Base-by-base conservation (phyloP, 2,888 invertebrate genomes). In the Prosopocoilus inquinatus region DNA sequence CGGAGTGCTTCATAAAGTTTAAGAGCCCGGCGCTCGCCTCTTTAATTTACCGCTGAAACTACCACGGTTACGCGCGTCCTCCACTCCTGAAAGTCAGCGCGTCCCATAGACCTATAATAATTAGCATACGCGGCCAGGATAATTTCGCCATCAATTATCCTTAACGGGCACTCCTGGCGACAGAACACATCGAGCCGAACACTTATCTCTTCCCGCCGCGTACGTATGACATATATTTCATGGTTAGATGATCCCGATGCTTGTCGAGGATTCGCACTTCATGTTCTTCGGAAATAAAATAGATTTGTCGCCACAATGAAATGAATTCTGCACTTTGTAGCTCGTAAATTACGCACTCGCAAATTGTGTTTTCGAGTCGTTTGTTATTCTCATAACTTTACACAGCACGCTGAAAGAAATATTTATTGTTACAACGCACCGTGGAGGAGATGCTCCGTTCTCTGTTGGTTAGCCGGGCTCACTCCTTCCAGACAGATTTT, bases 61-160 rank as follows among this genome's bases (percentile, higher is more conserved):
- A 41, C 41, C 41, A 41, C 41, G 16, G 16, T 41, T 41, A 41
- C 41, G 41, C 41, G 41, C 41, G 16, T 41, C 41, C 41, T 41
- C 12, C 15, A 11, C 15, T 41, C 41, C 41, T 41, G 41, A 13
- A 41, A 41, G 41, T 41, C 41, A 41, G 16, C 44, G 20, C 55
- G 55, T 57, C 52, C 54, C 46, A 61, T 55, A 51, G 58, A 45
- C 52, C 57, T 54, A 55, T 51, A 55, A 66, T 61, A 64, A 65
- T 65, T 64, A 64, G 63, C 65, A 65, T 68, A 69, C 64, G 64
- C 64, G 62, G 62, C 55, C 59, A 55, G 67, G 67, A 69, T 70
- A 68, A 70, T 67, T 68, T 60, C 54, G 62, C 65, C 66, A 69
- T 70, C 68, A 69, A 69, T 70, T 68, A 68, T 67, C 64, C 53